Base-by-base conservation (phyloP, 1,140 invertebrate species). In the Drosophila sturtevanti region DNA sequence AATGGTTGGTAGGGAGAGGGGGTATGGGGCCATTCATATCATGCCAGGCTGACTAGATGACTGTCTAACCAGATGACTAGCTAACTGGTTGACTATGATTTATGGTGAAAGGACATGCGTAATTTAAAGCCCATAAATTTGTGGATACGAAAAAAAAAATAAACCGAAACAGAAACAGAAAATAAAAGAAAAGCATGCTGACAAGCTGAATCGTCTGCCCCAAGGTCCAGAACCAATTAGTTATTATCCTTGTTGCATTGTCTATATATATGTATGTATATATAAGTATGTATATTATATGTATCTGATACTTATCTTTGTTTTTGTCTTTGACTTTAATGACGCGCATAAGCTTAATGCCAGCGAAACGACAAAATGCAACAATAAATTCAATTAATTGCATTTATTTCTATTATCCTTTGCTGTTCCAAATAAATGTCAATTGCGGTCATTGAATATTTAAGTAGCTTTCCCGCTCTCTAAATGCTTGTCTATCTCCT, bases 311-410 rank as follows among this genome's bases (percentile, higher is more conserved):
- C 18, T 66, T 72, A 58, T 34, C 18, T 67, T 48, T 14, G 44
- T 72, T 55, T 65, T 63, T 75, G 62, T 62, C 18, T 60, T 35
- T 59, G 68, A 72, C 72, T 67, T 78, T 76, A 78, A 73, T 62
- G 73, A 76, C 14, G 51, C 41, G 34, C 48, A 21, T 12, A 18
- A 64, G 31, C 59, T 60, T 54, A 77, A 69, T 55, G 61, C 14
- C 63, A 61, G 34, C 11, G 18, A 67, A 41, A 63, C 76, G 51
- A 63, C 69, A 70, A 74, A 74, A 74, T 80, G 84, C 84, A 89
- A 79, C 79, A 79, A 89, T 89, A 89, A 89, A 89, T 89, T 89
- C 84, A 77, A 89, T 89, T 89, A 89, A 89, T 89, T 89, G 84
- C 84, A 89, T 89, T 89, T 77, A 89, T 87, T 89, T 82, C 82